Conservation (phyloP, 2,113 vertebrate genomes). For the Istiophorus platypterus region DNA sequence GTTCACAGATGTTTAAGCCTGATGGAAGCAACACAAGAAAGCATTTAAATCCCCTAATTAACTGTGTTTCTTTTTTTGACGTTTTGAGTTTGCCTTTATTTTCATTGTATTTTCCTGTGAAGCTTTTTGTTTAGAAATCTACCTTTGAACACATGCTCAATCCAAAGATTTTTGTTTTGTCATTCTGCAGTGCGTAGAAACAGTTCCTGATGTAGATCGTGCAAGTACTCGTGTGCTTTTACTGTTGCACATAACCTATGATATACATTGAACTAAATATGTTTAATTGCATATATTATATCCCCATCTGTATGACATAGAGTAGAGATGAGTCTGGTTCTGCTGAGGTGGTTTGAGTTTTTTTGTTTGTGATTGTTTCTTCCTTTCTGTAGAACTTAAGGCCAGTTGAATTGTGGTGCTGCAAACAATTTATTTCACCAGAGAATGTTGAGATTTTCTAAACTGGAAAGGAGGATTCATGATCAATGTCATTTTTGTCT, state of each 20-base stretch:
- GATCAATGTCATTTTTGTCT: conserved; percentile 66
- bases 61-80: conserved; percentile 7
- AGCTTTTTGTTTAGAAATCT: conserved; percentile 71
- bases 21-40: conserved; percentile 24
- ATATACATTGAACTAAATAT: conserved; percentile 67
- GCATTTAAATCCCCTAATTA: conserved; percentile 29
- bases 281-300: conserved; percentile 71
- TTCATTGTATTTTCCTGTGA: conserved; percentile 49
- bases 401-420: conserved; percentile 75
- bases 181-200: conserved; percentile 77
- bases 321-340: conserved; percentile 70
- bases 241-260: conserved; percentile 72
- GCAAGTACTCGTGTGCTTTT: conserved; percentile 75
- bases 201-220: conserved; percentile 75
- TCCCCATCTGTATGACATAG: conserved; percentile 64
- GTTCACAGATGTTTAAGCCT: conserved; percentile 8
- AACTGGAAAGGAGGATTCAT: conserved; percentile 50
- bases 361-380: conserved; percentile 63
- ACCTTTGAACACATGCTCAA: conserved; percentile 81
- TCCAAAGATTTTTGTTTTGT: conserved; percentile 86
- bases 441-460: conserved; percentile 65
- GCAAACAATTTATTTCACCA: conserved; percentile 60
- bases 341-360: conserved; percentile 69
- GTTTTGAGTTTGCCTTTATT: conserved; percentile 49
- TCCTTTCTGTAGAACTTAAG: conserved; percentile 60